phyloP scores from a whole-genome alignment of 2,888 invertebrate genomes.

The Ormia ochracea region DNA sequence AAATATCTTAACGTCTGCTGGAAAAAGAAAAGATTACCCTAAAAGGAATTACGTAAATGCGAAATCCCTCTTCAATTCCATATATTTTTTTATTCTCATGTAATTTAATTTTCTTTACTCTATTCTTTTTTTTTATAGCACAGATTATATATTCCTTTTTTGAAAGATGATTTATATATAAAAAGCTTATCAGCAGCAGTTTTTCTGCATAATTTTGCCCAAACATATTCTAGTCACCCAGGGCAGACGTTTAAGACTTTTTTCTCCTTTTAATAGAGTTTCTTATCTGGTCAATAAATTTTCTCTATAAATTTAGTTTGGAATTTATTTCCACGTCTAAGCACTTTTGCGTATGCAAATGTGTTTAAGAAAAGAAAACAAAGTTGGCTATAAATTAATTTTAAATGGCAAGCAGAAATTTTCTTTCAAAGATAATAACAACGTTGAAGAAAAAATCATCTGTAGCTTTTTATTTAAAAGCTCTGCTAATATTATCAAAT shows the following conservation, averaged over 20 bases:
- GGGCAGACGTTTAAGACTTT: neutral
- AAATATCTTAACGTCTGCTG: neutral
- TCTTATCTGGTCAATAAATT: conserved; percentile 30
- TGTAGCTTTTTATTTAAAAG: too few relatives aligned
- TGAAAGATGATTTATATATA: conserved; percentile 8
- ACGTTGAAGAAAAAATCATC: too few relatives aligned
- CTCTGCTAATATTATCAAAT: too few relatives aligned
- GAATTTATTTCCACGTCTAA: conserved; percentile 10
- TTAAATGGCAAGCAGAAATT: neutral
- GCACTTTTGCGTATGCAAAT: neutral
- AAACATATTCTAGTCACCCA: neutral
- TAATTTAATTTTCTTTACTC: neutral
- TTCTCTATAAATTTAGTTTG: neutral
- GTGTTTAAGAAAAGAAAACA: neutral
- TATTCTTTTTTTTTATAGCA: conserved; percentile 10
- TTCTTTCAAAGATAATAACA: too few relatives aligned
- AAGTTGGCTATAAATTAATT: neutral
- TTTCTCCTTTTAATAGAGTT: conserved; percentile 35
- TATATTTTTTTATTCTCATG: neutral
- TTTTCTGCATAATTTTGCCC: neutral
- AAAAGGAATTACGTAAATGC: neutral
- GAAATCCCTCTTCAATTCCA: neutral
- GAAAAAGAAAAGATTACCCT: neutral
- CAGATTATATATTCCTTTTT: conserved; percentile 1
- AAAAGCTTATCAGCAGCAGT: neutral